Percentiles rank a stretch among this genome's conserved stretches.
phyloP scores from a whole-genome alignment of 2,888 invertebrate species.

The Caenorhabditis imperialis region DNA sequence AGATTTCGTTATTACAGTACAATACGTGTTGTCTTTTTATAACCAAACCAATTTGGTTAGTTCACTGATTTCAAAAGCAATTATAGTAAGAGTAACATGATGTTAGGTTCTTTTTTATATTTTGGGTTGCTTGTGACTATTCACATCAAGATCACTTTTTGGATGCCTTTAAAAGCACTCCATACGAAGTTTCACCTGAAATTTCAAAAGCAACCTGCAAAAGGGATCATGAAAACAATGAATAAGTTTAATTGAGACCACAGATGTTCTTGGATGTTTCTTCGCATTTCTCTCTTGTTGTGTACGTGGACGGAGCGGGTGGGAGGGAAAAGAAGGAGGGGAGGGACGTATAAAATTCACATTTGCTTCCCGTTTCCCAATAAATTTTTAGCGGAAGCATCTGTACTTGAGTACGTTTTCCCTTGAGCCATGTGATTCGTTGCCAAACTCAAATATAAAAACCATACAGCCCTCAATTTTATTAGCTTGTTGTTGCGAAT shows the following conservation, averaged over 20 bases:
- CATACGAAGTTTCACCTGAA: no score
- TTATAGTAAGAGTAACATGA: no score
- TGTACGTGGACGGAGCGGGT: conserved; percentile 27
- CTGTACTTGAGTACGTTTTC: conserved; percentile 45
- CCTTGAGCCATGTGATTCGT: conserved; percentile 39
- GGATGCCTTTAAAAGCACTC: no score
- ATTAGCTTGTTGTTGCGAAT: conserved; percentile 23
- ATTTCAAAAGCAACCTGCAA: conserved; percentile 40
- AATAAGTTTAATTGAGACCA: conserved; percentile 55
- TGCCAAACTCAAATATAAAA: conserved; percentile 14
- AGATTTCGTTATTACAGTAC: no score
- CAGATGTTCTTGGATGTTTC: conserved; percentile 59
- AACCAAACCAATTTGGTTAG: no score
- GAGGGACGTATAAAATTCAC: conserved; percentile 47
- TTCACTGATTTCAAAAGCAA: no score
- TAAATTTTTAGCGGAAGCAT: conserved; percentile 55
- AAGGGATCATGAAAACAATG: conserved; percentile 50
- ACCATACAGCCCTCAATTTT: not conserved
- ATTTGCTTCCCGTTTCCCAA: conserved; percentile 54
- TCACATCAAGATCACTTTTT: no score
- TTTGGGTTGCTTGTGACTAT: no score
- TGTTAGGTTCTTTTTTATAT: no score
- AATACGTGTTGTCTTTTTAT: no score
- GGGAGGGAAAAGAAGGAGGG: conserved; percentile 11
- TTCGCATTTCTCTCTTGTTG: conserved; percentile 35